Percentiles rank a stretch among this genome's conserved stretches.
phyloP scores from a whole-genome alignment of 1,140 invertebrate genomes.

The Philotrypesis tridentata region DNA sequence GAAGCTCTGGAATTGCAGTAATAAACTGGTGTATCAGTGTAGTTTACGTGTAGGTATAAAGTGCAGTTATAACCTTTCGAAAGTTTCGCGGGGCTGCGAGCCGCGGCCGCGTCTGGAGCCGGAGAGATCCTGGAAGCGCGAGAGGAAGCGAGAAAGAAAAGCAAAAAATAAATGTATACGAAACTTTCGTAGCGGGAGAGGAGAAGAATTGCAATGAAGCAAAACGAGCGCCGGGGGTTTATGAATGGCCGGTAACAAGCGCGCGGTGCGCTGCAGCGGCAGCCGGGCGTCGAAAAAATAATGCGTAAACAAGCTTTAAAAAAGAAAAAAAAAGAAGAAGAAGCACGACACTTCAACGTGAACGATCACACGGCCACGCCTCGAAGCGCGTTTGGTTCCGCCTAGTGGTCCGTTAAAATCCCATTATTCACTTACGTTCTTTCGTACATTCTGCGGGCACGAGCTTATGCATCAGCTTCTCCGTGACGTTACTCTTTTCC shows the following conservation, averaged over 20 bases:
- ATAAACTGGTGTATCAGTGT: no score
- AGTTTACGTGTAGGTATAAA: no score
- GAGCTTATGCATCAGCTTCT: background rate
- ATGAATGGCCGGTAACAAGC: background rate
- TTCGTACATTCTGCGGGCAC: background rate
- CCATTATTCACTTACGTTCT: constrained; percentile 41
- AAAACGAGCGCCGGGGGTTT: background rate
- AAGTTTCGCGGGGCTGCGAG: no score
- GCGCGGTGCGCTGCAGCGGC: no score
- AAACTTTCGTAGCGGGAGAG: no score
- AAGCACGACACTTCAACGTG: constrained; percentile 16
- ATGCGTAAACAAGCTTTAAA: constrained; percentile 1
- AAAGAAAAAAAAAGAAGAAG: background rate
- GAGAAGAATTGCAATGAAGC: background rate
- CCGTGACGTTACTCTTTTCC: constrained; percentile 20
- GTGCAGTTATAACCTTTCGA: no score
- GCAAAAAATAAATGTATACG: background rate
- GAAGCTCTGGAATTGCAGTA: no score
- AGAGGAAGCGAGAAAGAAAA: no score
- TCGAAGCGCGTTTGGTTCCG: constrained; percentile 12
- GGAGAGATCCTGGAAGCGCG: no score
- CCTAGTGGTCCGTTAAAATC: constrained; percentile 48
- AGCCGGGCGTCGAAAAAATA: background rate
- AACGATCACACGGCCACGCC: constrained; percentile 33
- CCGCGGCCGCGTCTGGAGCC: no score